phyloP scores from a whole-genome alignment of 2,797 vertebrate genomes.

The Amblyraja radiata region DNA sequence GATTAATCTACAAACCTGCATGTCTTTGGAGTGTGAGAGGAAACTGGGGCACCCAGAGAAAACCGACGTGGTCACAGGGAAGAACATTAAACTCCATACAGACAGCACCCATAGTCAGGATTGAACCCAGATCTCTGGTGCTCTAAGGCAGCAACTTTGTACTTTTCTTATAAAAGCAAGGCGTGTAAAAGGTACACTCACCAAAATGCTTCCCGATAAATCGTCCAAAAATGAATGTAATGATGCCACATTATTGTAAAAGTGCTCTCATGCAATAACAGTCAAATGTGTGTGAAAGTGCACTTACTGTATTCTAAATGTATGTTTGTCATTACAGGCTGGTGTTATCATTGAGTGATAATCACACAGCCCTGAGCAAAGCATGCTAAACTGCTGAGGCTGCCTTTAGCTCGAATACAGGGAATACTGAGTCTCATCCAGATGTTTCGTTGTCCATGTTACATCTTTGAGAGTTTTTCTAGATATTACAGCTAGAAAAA shows the following conservation, averaged over 20 bases:
- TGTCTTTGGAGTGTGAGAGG: no score
- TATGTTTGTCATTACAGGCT: neutral
- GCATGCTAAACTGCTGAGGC: neutral
- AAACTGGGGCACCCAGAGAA: no score
- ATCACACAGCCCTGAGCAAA: neutral
- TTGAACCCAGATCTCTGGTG: no score
- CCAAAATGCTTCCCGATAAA: neutral
- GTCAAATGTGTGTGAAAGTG: neutral
- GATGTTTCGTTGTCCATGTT: neutral
- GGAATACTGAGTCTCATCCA: neutral
- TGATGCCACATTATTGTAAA: neutral
- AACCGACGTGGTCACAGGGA: no score
- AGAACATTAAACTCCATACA: no score
- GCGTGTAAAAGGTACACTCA: neutral
- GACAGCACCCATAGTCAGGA: no score
- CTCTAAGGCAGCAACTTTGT: no score
- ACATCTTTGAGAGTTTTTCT: neutral
- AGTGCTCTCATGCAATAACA: neutral
- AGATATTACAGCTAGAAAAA: neutral
- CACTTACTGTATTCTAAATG: neutral
- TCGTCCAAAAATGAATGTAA: neutral
- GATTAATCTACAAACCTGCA: no score
- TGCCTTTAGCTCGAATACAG: neutral
- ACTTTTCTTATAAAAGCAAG: neutral
- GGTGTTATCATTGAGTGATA: neutral